These are phyloP conservation scores for Lasiommata megera DNA, from an alignment of 2,888 invertebrate genomes.

Conservation along the genomic window DNA sequence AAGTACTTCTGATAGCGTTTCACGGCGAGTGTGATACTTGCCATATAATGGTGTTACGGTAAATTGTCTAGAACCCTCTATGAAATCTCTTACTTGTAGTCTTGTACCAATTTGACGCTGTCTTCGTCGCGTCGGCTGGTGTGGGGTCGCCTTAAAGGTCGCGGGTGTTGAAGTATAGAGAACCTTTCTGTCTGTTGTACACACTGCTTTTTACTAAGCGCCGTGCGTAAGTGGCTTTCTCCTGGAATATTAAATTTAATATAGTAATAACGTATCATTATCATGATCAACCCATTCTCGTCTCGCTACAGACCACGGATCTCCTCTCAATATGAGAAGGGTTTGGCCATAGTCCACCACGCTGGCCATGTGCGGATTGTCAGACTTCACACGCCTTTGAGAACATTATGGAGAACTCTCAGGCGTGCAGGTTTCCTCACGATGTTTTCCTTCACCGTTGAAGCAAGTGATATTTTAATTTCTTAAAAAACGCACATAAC, in stretches of 20 bases:
- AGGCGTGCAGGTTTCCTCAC: no score
- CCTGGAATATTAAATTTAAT: conserved; percentile 50
- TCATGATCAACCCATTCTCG: no score
- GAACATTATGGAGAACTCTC: no score
- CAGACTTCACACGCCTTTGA: no score
- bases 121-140: conserved; percentile 54
- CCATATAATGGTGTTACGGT: not conserved
- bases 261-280: no score
- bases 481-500: no score
- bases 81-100: conserved; percentile 55
- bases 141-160: conserved; percentile 60
- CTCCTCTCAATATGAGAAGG: no score
- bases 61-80: not conserved
- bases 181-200: conserved; percentile 60
- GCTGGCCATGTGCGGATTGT: no score
- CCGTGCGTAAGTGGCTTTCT: conserved; percentile 69
- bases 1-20: not conserved
- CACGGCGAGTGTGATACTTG: not conserved
- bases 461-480: no score
- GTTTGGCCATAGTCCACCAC: no score
- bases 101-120: conserved; percentile 64
- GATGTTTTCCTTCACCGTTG: no score
- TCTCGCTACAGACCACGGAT: no score
- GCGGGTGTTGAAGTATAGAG: conserved; percentile 66
- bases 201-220: conserved; percentile 58